Percentiles rank a stretch among this genome's conserved stretches.
These are phyloP conservation scores for Timema podura DNA, from an alignment of 2,888 invertebrate species.

Conservation along the genomic window DNA sequence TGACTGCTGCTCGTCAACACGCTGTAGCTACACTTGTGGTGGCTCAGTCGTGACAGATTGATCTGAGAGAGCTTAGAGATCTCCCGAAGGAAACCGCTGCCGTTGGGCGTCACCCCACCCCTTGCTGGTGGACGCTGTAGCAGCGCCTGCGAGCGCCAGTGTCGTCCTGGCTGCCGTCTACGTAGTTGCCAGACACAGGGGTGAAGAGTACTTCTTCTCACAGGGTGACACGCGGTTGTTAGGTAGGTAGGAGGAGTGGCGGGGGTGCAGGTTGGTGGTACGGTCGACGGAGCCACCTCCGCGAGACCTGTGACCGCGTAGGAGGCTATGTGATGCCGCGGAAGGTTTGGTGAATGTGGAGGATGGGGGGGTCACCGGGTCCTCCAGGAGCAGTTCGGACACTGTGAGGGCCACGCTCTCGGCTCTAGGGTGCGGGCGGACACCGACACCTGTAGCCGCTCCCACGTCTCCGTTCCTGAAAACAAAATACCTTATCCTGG, in stretches of 20 bases:
- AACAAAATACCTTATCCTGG: constrained; percentile 28
- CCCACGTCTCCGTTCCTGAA: constrained; percentile 70
- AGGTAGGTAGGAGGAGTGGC: constrained; percentile 44
- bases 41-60: constrained; percentile 60
- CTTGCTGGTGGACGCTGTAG: constrained; percentile 12
- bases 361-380: constrained; percentile 29
- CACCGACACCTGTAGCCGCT: constrained; percentile 59
- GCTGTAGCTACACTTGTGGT: constrained; percentile 63
- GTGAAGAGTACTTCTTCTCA: constrained; percentile 48
- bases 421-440: constrained; percentile 64
- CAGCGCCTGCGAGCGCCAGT: constrained; percentile 14
- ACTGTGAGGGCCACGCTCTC: constrained; percentile 65
- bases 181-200: constrained; percentile 46
- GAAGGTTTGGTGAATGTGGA: constrained; percentile 1
- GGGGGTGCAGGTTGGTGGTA: constrained; percentile 38
- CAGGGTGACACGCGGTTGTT: constrained; percentile 46
- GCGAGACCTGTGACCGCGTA: constrained; percentile 37
- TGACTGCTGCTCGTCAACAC: constrained; percentile 61
- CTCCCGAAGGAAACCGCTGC: constrained; percentile 54
- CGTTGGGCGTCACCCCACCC: constrained; percentile 31
- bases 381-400: constrained; percentile 51
- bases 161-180: constrained; percentile 41
- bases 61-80: constrained; percentile 68
- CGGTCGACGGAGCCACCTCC: constrained; percentile 36
- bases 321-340: constrained; percentile 13